A percentile compares a stretch with the other conserved stretches of the same genome.
These are phyloP conservation scores for Drosophila santomea DNA, from an alignment of 1,140 invertebrate genomes.

Conservation along the genomic window DNA sequence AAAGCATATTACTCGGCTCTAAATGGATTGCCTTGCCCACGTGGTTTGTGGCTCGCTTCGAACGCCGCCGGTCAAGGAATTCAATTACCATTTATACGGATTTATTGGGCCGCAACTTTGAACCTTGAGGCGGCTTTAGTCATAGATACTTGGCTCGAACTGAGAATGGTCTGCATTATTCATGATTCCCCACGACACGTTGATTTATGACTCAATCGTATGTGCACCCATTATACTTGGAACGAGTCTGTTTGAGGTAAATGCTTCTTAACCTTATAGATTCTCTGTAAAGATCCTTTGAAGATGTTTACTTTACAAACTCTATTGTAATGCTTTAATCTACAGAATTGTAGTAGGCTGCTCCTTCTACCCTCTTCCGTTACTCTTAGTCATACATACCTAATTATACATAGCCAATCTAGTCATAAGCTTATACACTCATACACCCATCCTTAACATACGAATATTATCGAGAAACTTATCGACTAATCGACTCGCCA, in stretches of 20 bases:
- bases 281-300: neutral
- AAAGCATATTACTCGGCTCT: conserved; percentile 62
- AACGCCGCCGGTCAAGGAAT: conserved; percentile 36
- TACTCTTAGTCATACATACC: no score
- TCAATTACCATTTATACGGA: conserved; percentile 45
- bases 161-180: conserved; percentile 12
- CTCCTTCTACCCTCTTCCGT: no score
- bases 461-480: no score
- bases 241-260: no score
- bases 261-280: neutral
- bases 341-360: no score
- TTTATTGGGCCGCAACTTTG: conserved; percentile 28
- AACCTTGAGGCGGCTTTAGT: conserved; percentile 6
- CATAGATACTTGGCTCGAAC: conserved; percentile 1
- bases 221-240: neutral
- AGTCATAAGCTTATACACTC: no score
- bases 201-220: neutral
- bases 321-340: neutral
- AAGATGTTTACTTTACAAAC: neutral
- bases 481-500: no score
- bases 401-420: no score
- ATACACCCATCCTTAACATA: no score
- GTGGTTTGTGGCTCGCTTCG: conserved; percentile 31
- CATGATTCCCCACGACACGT: neutral
- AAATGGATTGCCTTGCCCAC: conserved; percentile 16